Base-by-base conservation (phyloP, 23 tunicate species). In the Halocynthia roretzi region DNA sequence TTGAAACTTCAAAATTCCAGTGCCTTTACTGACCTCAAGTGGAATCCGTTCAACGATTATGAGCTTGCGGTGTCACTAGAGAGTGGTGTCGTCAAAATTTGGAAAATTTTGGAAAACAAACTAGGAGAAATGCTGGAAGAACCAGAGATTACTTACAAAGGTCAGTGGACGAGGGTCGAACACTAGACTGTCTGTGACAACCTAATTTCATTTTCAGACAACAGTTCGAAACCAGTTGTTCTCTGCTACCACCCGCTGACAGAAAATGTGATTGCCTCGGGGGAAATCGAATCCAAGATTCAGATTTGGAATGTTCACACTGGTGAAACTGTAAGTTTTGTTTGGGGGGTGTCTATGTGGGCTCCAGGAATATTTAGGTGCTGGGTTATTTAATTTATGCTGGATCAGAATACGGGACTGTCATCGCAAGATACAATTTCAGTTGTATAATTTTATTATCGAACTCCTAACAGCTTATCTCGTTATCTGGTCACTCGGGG, bases 241-340 rank as follows among this genome's bases (percentile, higher is more conserved):
- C 53, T 91, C 77, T 73, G 56, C 53, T 91, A 31, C 65, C 97
- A 91, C 64, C 97, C 97, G 6, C 81, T 91, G 49, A 91, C 91
- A n/a, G 55, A 54, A 10, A 78, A 85, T 48, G 76, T 91, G 6
- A 71, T 91, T 31, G 97, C 97, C 0, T 52, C 97, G 20, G 84
- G 82, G 21, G 80, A 80, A 7, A 76, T 85, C 48, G 97, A 91
- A 23, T 61, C 61, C 57, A 85, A 77, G 4, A 14, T 91, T 7
- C 51, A 77, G 22, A 69, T 91, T 12, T 91, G 97, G 97, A 71
- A 91, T 61, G 14, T 75, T 11, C 68, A 71, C n/a, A 55, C 84
- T 19, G 77, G 70, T 22, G 87, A 81, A 61, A 61, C 56, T 77
- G 97, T 85, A 18, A 72, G 76, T 53, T 74, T 49, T 0, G 15